Evolutionary conservation across 2,113 vertebrate genomes (phyloP).

Genomic region (Xiphorhynchus elegans): DNA sequence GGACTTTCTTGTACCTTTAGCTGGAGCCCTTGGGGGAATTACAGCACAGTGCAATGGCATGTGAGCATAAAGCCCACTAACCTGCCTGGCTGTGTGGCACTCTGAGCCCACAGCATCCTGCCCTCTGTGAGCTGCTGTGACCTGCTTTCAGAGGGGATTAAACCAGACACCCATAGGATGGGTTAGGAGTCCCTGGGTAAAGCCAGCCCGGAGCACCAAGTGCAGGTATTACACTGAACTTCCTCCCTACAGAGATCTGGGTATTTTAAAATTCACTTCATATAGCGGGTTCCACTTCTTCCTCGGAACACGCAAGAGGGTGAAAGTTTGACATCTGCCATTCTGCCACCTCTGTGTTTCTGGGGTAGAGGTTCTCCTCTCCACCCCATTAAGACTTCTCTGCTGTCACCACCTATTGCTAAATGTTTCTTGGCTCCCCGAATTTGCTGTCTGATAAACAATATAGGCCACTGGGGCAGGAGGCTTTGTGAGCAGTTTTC

Average conservation of each 20-base stretch:
- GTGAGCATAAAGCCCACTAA: neutral
- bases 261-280: neutral
- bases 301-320: neutral
- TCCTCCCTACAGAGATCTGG: neutral
- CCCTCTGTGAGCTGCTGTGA: neutral
- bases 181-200: neutral
- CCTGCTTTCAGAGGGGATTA: neutral
- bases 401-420: neutral
- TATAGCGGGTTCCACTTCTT: neutral
- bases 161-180: neutral
- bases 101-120: neutral
- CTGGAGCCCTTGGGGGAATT: neutral
- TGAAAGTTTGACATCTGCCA: neutral
- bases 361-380: neutral
- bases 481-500: neutral
- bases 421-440: neutral
- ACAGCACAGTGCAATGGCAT: fast-evolving
- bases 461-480: neutral
- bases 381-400: neutral
- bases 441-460: neutral
- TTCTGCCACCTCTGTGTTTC: neutral
- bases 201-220: neutral
- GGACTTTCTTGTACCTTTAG: neutral
- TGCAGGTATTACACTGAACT: neutral
- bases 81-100: neutral